These are phyloP conservation scores for Lasiommata megera DNA, from an alignment of 2,888 invertebrate species.

Conservation along the genomic window DNA sequence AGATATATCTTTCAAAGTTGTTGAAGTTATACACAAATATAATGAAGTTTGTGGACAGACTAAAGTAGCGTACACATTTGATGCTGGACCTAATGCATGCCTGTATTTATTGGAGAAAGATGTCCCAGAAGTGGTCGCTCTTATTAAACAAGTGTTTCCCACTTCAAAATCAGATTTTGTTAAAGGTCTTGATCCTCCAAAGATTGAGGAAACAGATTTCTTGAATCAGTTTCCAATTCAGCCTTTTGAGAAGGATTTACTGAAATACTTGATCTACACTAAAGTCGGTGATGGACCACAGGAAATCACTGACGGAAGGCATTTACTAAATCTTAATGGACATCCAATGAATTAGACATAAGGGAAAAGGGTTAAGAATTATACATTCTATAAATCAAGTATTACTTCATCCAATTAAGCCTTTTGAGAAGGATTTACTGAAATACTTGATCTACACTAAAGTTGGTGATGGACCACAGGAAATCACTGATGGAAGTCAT, in stretches of 20 bases:
- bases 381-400: neutral
- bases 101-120: constrained; percentile 90
- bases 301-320: constrained; percentile 60
- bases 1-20: constrained; percentile 90
- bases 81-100: constrained; percentile 98
- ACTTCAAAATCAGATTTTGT: constrained; percentile 64
- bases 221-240: constrained; percentile 52
- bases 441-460: constrained; percentile 92
- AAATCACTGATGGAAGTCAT: constrained; percentile 61
- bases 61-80: constrained; percentile 97
- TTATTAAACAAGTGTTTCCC: constrained; percentile 88
- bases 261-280: constrained; percentile 93
- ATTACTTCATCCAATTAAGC: constrained; percentile 44
- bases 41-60: constrained; percentile 85
- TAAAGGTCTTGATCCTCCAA: constrained; percentile 49
- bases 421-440: constrained; percentile 79
- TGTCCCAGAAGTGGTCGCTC: constrained; percentile 84
- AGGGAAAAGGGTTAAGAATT: neutral
- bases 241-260: constrained; percentile 72
- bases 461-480: constrained; percentile 89
- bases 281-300: constrained; percentile 91
- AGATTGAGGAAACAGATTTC: constrained; percentile 38
- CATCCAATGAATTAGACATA: constrained; percentile 14
- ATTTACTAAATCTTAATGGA: constrained; percentile 57
- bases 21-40: constrained; percentile 90